phyloP scores from a whole-genome alignment of 2,888 invertebrate genomes.

The Archaeoteleia sp. region DNA sequence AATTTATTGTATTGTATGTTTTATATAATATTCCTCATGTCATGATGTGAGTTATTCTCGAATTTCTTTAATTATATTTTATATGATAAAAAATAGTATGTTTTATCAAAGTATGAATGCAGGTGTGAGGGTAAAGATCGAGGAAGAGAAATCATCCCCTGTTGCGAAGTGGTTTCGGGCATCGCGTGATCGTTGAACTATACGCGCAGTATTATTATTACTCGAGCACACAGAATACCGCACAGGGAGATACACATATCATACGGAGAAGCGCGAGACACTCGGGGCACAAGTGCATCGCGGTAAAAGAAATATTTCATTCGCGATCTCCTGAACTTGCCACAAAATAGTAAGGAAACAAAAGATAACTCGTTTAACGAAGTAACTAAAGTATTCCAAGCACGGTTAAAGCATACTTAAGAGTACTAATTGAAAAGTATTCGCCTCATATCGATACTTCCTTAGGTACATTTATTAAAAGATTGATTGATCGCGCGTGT shows the following conservation, averaged over 20 bases:
- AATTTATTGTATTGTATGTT: too few species aligned
- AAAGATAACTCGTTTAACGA: conserved; percentile 14
- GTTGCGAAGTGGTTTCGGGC: conserved; percentile 27
- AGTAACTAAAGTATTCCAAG: too few species aligned
- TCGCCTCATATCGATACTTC: too few species aligned
- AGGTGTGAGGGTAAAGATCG: conserved; percentile 12
- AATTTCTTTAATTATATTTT: too few species aligned
- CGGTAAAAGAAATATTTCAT: conserved; percentile 21
- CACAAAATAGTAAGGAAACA: neutral
- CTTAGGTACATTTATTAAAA: too few species aligned
- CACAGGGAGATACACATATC: conserved; percentile 40
- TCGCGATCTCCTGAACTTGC: conserved; percentile 11
- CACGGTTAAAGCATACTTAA: too few species aligned
- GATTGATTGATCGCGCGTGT: conserved; percentile 11
- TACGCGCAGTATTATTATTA: conserved; percentile 31
- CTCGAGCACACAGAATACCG: conserved; percentile 24
- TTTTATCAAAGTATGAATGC: too few species aligned
- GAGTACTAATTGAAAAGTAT: too few species aligned
- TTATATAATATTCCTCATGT: too few species aligned
- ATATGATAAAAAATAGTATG: too few species aligned
- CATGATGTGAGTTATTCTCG: too few species aligned
- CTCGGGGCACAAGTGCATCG: conserved; percentile 15
- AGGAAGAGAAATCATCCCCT: conserved; percentile 50
- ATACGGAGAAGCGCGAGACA: conserved; percentile 19
- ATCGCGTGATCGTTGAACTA: conserved; percentile 29